A percentile compares a stretch with the other conserved stretches of the same genome.
Conservation (phyloP, 2,888 invertebrate genomes). For the Heliconius sara region DNA sequence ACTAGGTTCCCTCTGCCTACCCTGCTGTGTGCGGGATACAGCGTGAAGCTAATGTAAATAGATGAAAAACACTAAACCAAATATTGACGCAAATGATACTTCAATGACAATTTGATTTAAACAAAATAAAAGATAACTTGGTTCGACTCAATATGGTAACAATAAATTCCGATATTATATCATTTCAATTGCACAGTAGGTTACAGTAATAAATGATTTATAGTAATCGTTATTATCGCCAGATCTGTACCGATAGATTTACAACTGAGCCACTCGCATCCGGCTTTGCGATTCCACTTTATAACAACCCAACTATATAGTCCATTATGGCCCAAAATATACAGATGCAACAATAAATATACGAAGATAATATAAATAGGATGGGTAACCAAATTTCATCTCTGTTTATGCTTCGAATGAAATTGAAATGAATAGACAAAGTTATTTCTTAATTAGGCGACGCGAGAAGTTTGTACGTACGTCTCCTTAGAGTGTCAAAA, state of each 20-base stretch:
- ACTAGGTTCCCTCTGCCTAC: too few species aligned
- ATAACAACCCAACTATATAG: constrained; percentile 3
- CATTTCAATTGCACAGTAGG: constrained; percentile 33
- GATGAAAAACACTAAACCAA: too few species aligned
- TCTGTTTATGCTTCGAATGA: constrained; percentile 60
- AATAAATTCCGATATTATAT: constrained; percentile 38
- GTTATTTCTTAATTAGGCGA: constrained; percentile 75
- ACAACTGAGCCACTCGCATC: constrained; percentile 28
- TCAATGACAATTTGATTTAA: not conserved
- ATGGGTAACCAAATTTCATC: constrained; percentile 51
- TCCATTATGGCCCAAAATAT: constrained; percentile 11
- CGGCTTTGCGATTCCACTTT: constrained; percentile 9
- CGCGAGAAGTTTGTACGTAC: constrained; percentile 66
- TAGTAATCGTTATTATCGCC: constrained; percentile 40
- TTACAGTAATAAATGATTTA: constrained; percentile 44
- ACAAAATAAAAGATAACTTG: not conserved
- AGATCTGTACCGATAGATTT: constrained; percentile 37
- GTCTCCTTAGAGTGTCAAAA: constrained; percentile 76
- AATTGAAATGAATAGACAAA: constrained; percentile 75
- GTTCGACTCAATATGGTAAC: not conserved
- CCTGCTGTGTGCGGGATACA: too few species aligned
- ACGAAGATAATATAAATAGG: constrained; percentile 37
- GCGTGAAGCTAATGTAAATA: too few species aligned
- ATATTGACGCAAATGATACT: not conserved
- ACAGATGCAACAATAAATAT: constrained; percentile 40